Base-by-base conservation (phyloP, 2,797 vertebrate species). In the Saxicola maurus region DNA sequence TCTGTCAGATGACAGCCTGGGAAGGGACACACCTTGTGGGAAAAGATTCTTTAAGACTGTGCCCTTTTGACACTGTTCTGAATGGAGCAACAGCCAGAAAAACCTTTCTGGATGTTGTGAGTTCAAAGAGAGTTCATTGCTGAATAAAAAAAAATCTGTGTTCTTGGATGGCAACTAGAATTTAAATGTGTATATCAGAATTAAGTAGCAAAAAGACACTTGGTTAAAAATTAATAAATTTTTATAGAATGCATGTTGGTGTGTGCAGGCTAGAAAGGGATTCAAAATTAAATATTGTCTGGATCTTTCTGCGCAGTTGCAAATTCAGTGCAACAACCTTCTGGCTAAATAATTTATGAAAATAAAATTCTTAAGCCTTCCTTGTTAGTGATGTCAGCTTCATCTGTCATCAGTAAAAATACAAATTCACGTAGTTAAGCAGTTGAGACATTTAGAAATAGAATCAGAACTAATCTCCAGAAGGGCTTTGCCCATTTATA, bases 21-120 rank as follows among this genome's bases (percentile, higher is more conserved):
- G 90, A 93, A 91, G 75, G 91, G 94, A 92, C 92, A 91, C 92
- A 92, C 87, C 86, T 94, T 94, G 81, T 95, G 94, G 94, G 92
- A 82, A 77, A 91, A 93, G 90, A 86, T 93, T 89, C 94, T 92
- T 79, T 75, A 60, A 46, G 81, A 84, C 55, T 95, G 42, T 92
- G 89, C 53, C 79, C 79, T 95, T 94, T 88, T 92, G 92, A 92
- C 91, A 76, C 67, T 59, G 17, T 45, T 91, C 37, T 49, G 30
- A 81, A 18, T 51, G 17, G 37, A 91, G 51, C 65, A 48, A 35
- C 7, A 37, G 60, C 43, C 62, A 65, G 40, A 87, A 91, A 91
- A 91, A 86, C 10, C 25, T 72, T 82, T 82, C 42, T 86, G 62
- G 56, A 17, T 8, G 2, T 23, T 38, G 6, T 17, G 25, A 81